Percentiles rank a stretch among this genome's conserved stretches.
phyloP scores from a whole-genome alignment of 2,797 vertebrate species.

The Acanthis flammea region DNA sequence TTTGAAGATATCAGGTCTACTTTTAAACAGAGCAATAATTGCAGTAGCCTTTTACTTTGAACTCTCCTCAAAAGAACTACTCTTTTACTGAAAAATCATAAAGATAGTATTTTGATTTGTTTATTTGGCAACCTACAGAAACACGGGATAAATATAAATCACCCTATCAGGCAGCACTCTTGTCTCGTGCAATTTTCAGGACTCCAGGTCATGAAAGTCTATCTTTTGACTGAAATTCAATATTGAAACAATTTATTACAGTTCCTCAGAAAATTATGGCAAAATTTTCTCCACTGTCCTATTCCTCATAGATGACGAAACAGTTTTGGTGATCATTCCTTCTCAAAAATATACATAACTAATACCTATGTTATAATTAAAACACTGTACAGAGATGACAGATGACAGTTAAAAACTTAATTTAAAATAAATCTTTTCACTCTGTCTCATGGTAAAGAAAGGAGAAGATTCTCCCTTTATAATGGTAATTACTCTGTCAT shows the following conservation, averaged over 20 bases:
- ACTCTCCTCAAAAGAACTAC: slow-evolving; percentile 10
- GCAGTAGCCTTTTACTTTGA: slow-evolving; percentile 24
- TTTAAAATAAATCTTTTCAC: slow-evolving; percentile 99
- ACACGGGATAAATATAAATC: slow-evolving; percentile 24
- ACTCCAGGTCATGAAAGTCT: slow-evolving; percentile 46
- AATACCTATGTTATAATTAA: slow-evolving; percentile 99
- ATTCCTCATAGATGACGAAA: slow-evolving; percentile 70
- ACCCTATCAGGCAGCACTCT: slow-evolving; percentile 27
- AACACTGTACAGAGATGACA: slow-evolving; percentile 96
- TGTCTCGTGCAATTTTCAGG: slow-evolving; percentile 56
- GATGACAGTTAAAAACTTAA: slow-evolving; percentile 99
- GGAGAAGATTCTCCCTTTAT: slow-evolving; percentile 99
- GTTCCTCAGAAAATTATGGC: slow-evolving; percentile 68
- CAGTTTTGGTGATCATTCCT: slow-evolving; percentile 78
- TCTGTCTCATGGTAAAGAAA: slow-evolving; percentile 99
- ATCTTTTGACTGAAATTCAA: slow-evolving; percentile 70
- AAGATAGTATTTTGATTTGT: slow-evolving; percentile 52
- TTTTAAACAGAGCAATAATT: slow-evolving; percentile 45
- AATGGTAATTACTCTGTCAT: slow-evolving; percentile 99
- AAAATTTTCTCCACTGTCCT: slow-evolving; percentile 66
- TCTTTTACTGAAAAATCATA: slow-evolving; percentile 37
- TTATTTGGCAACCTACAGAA: slow-evolving; percentile 39
- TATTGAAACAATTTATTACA: slow-evolving; percentile 70
- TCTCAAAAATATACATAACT: slow-evolving; percentile 91
- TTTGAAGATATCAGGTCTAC: slow-evolving; percentile 38